Base-by-base conservation (phyloP, 2,797 vertebrate genomes). In the Sebastes taczanowskii region DNA sequence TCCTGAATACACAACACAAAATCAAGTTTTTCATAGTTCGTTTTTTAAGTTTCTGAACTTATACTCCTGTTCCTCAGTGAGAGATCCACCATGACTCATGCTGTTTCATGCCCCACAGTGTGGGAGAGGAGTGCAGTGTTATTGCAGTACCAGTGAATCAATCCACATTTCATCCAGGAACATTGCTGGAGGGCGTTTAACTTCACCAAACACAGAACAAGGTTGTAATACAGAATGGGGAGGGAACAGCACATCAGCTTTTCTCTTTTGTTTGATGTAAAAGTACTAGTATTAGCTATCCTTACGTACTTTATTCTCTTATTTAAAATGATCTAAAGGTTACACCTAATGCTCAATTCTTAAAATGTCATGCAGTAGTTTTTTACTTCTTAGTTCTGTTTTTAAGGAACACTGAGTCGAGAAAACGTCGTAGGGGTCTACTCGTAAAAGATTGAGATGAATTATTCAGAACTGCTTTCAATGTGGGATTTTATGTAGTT, bases 391-490 rank as follows among this genome's bases (percentile, higher is more conserved):
- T 32, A 11, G 2, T 18, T 30, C 27, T 73, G 16, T 69, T 66
- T 74, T 62, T 14, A 66, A 30, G 11, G 30, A 42, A 22, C 22
- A 23, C 7, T 16, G 6, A 55, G 30, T 59, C 6, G 2, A 25
- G 18, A 20, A 14, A 67, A 22, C 0, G 4, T 55, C 4, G 5
- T 7, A 1, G 29, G 29, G 9, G 4, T 49, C 49, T 63, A 56
- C 63, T 76, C 14, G 25, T 23, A 61, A 49, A 38, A 34, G 34
- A 55, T 55, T 27, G 56, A 20, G 14, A 76, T 79, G 1, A 79
- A 86, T 89, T 34, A 81, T 86, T 86, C 80, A 81, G 2, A 32
- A 2, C n/a, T 6, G 35, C 79, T 78, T 77, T 64, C 34, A 71
- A 1, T 11, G 8, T 29, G 20, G 6, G 52, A 11, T 18, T 59